Percentiles rank a stretch among this genome's conserved stretches.
These are phyloP conservation scores for Pempheris klunzingeri DNA, from an alignment of 2,797 vertebrate species.

Conservation along the genomic window DNA sequence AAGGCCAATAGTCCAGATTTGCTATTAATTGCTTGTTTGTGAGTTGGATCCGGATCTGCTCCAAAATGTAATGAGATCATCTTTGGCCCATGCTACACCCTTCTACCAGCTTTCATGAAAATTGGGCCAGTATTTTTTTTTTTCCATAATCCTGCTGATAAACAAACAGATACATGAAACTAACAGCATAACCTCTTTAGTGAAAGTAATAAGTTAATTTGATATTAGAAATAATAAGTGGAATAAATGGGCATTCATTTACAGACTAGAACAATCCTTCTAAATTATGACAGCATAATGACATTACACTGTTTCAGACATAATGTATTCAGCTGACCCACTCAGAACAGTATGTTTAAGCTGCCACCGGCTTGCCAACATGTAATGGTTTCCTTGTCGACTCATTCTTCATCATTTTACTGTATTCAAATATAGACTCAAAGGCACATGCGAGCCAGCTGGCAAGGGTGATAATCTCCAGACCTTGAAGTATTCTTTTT, in stretches of 20 bases:
- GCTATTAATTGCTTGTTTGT: too few relatives aligned
- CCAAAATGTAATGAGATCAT: too few relatives aligned
- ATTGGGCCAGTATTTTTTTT: too few relatives aligned
- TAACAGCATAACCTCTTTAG: too few relatives aligned
- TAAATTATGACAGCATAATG: neutral
- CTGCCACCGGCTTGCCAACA: conserved; percentile 55
- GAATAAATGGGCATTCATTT: neutral
- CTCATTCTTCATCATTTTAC: conserved; percentile 76
- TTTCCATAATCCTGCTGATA: too few relatives aligned
- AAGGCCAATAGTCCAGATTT: too few relatives aligned
- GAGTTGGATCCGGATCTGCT: too few relatives aligned
- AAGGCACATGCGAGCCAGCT: conserved; percentile 80
- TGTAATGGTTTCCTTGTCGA: conserved; percentile 72
- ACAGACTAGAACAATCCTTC: neutral
- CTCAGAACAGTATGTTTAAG: conserved; percentile 64
- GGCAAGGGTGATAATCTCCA: conserved; percentile 83
- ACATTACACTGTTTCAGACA: conserved; percentile 12
- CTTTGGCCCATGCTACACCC: too few relatives aligned
- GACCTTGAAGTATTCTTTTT: conserved; percentile 81
- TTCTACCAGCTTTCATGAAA: too few relatives aligned
- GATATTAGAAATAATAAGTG: conserved; percentile 8
- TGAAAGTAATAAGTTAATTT: conserved; percentile 5
- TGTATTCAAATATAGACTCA: conserved; percentile 83
- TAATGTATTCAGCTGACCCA: conserved; percentile 52
- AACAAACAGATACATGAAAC: too few relatives aligned